These are phyloP conservation scores for Brassicogethes aeneus DNA, from an alignment of 2,888 invertebrate genomes.

Conservation along the genomic window DNA sequence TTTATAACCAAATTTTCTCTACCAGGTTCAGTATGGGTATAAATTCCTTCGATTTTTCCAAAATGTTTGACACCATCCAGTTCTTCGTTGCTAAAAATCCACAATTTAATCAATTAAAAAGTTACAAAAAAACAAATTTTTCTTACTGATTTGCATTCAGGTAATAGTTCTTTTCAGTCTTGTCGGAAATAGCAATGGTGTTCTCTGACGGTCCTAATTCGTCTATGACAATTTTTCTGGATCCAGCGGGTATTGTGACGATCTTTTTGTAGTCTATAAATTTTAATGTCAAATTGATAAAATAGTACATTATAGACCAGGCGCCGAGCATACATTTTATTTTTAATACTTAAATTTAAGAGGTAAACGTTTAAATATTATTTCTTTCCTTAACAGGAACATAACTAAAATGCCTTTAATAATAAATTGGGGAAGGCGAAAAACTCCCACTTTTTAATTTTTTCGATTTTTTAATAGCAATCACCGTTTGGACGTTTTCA, in stretches of 20 bases:
- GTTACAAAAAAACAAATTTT: not conserved
- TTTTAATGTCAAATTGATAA: no score
- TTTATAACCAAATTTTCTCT: conserved; percentile 50
- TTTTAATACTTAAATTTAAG: no score
- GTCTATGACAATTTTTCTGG: conserved; percentile 51
- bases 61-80: conserved; percentile 41
- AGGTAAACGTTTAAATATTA: no score
- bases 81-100: conserved; percentile 26
- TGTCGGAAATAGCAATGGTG: conserved; percentile 47
- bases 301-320: no score
- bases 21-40: conserved; percentile 43
- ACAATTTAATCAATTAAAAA: not conserved
- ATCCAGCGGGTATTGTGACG: conserved; percentile 49
- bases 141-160: conserved; percentile 55
- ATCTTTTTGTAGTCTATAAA: conserved; percentile 47
- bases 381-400: no score
- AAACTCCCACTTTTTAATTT: no score
- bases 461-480: no score
- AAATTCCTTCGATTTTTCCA: conserved; percentile 42
- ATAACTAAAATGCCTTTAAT: no score
- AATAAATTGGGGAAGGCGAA: no score
- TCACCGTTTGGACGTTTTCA: no score
- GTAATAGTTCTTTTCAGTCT: conserved; percentile 44
- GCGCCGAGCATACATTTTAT: no score
- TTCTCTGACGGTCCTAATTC: conserved; percentile 48